These are phyloP conservation scores for Xenopus borealis DNA, from an alignment of 2,113 vertebrate species.

Conservation along the genomic window DNA sequence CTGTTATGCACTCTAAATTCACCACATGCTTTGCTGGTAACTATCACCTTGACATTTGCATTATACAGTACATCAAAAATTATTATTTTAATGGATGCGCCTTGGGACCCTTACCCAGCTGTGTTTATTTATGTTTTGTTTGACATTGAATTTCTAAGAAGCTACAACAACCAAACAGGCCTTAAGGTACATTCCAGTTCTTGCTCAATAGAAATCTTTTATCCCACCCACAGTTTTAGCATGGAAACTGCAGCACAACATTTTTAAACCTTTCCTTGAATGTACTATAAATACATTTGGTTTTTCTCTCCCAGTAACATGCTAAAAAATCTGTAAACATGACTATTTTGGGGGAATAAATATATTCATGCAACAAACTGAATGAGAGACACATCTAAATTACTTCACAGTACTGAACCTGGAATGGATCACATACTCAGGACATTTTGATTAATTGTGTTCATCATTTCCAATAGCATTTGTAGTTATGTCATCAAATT, in stretches of 20 bases:
- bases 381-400: no score
- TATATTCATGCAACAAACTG: no score
- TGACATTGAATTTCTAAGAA: conserved; percentile 34
- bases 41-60: conserved; percentile 45
- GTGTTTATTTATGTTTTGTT: conserved; percentile 46
- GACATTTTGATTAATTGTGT: no score
- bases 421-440: no score
- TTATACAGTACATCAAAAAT: conserved; percentile 47
- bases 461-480: no score
- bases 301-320: conserved; percentile 1
- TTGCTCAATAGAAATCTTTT: not conserved
- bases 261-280: conserved; percentile 26
- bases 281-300: conserved; percentile 24
- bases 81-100: conserved; percentile 42
- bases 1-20: conserved; percentile 5
- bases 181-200: conserved; percentile 35
- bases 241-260: conserved; percentile 24
- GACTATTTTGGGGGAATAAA: not conserved
- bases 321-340: not conserved
- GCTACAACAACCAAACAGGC: conserved; percentile 38
- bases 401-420: no score
- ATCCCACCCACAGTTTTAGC: conserved; percentile 31
- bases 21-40: conserved; percentile 37
- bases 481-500: no score
- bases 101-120: conserved; percentile 34